A percentile compares a stretch with the other conserved stretches of the same genome.
These are phyloP conservation scores for Nipponacmea schrenckii DNA, from an alignment of 2,888 invertebrate genomes.

Conservation along the genomic window DNA sequence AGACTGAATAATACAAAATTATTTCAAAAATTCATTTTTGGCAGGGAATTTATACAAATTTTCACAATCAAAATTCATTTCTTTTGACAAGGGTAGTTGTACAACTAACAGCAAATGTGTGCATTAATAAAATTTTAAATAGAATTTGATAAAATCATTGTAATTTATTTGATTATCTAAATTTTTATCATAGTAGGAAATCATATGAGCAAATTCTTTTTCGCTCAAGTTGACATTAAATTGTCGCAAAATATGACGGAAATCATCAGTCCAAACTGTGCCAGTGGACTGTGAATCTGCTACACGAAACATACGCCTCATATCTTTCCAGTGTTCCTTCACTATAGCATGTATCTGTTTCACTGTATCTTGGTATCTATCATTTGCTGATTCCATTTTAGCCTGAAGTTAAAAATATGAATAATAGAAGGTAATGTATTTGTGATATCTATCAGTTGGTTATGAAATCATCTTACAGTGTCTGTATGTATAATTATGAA, in stretches of 20 bases:
- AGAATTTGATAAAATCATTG: slow-evolving; percentile 62
- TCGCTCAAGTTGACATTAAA: slow-evolving; percentile 61
- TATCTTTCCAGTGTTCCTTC: slow-evolving; percentile 62
- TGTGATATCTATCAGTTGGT: too few relatives aligned
- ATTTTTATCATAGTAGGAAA: slow-evolving; percentile 58
- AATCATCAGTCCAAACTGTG: slow-evolving; percentile 47
- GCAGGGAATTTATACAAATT: too few relatives aligned
- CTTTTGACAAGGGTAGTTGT: too few relatives aligned
- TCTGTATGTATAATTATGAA: too few relatives aligned
- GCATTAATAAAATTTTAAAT: too few relatives aligned
- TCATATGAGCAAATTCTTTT: slow-evolving; percentile 61
- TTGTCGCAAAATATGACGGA: slow-evolving; percentile 56
- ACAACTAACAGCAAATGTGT: too few relatives aligned
- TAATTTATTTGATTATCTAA: slow-evolving; percentile 58
- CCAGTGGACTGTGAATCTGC: slow-evolving; percentile 49
- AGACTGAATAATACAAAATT: too few relatives aligned
- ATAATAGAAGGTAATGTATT: too few relatives aligned
- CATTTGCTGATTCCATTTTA: not conserved
- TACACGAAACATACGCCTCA: slow-evolving; percentile 56
- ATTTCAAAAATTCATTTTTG: too few relatives aligned
- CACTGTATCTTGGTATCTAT: slow-evolving; percentile 41
- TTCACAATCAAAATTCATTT: too few relatives aligned
- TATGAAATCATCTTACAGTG: too few relatives aligned
- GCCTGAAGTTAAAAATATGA: too few relatives aligned
- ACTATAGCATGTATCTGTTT: slow-evolving; percentile 53